These are phyloP conservation scores for Macrostomum lignano DNA, from an alignment of 1,140 invertebrate genomes.

Conservation along the genomic window DNA sequence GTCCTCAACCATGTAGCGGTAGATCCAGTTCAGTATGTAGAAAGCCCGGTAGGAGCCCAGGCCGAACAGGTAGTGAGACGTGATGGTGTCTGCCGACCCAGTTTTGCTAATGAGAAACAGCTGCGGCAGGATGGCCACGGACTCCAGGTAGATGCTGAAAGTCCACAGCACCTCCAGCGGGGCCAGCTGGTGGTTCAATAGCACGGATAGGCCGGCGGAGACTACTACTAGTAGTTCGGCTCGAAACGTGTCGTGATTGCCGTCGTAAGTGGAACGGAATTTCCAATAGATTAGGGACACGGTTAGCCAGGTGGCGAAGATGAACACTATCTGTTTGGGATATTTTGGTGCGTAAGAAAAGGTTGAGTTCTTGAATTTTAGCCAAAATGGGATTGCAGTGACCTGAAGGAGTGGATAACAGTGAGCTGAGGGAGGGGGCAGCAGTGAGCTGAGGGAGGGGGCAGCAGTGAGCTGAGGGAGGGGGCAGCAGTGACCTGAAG, in stretches of 20 bases:
- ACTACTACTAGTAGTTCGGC: slow-evolving; percentile 80
- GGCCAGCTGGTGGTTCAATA: slow-evolving; percentile 79
- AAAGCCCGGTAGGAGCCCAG: slow-evolving; percentile 75
- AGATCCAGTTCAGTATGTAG: slow-evolving; percentile 94
- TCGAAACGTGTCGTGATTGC: slow-evolving; percentile 82
- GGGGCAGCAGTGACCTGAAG: too few relatives aligned
- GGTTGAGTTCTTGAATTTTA: too few relatives aligned
- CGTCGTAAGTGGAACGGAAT: slow-evolving; percentile 77
- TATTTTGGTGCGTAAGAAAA: too few relatives aligned
- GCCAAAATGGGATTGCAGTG: too few relatives aligned
- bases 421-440: too few relatives aligned
- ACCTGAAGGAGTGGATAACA: too few relatives aligned
- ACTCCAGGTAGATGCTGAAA: slow-evolving; percentile 94
- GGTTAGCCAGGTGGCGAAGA: slow-evolving; percentile 58
- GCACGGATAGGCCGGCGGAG: slow-evolving; percentile 47
- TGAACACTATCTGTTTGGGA: slow-evolving; percentile 69
- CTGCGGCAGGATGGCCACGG: slow-evolving; percentile 89
- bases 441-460: too few relatives aligned
- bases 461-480: too few relatives aligned
- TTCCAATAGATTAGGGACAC: slow-evolving; percentile 84
- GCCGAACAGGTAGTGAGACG: slow-evolving; percentile 92
- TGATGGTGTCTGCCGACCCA: slow-evolving; percentile 94
- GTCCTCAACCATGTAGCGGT: slow-evolving; percentile 55
- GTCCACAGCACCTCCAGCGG: slow-evolving; percentile 86
- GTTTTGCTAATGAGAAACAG: slow-evolving; percentile 93